phyloP scores from a whole-genome alignment of 1,140 invertebrate genomes.

The Anastrepha ludens region DNA sequence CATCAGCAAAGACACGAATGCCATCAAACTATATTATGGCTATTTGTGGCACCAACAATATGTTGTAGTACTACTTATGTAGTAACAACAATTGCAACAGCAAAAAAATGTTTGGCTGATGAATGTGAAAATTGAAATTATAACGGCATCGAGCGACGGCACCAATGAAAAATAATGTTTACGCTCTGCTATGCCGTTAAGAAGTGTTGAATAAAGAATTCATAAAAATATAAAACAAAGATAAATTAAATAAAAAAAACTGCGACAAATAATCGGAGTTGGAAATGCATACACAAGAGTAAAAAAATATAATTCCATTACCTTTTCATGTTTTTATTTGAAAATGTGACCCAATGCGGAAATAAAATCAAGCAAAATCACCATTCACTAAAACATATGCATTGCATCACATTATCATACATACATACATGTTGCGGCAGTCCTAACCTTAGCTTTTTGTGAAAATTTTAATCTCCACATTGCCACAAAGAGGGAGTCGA shows the following conservation, averaged over 20 bases:
- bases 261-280: background rate
- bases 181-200: background rate
- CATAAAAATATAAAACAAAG: background rate
- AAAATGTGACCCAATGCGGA: constrained; percentile 2
- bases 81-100: background rate
- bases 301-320: background rate
- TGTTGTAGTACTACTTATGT: background rate
- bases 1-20: constrained; percentile 44
- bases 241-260: no score
- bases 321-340: background rate
- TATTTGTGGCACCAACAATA: constrained; percentile 18
- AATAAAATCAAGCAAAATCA: constrained; percentile 7
- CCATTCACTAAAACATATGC: background rate
- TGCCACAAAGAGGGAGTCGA: no score
- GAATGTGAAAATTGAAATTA: constrained; percentile 38
- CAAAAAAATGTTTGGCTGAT: constrained; percentile 2
- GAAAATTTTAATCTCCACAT: no score
- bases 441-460: background rate
- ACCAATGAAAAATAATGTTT: constrained; percentile 27
- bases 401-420: background rate
- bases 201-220: constrained; percentile 2
- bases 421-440: background rate
- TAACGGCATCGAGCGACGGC: constrained; percentile 7
- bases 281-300: background rate
- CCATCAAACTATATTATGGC: constrained; percentile 42